Evolutionary conservation across 2,797 vertebrate species (phyloP), one percentile per base, ranked within the genome.

Genomic region (Setipinna tenuifilis): DNA sequence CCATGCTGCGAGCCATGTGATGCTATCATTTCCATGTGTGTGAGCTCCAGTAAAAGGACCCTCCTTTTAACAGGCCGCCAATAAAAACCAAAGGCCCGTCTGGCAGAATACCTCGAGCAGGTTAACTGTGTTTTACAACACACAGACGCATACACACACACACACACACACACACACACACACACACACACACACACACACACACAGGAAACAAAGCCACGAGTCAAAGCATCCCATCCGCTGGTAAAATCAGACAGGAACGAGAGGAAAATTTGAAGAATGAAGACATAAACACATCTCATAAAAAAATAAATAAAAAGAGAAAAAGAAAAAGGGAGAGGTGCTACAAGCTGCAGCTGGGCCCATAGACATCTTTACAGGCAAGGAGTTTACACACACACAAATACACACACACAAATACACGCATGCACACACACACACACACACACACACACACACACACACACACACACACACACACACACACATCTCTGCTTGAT

Each of bases 11-110:
- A 48, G 46, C 46, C 46, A 48, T 48, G 65, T 16, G 65, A 71
- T 31, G 65, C 65, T 71, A 71, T 71, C 65, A 25, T 71, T 71
- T 71, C 65, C 65, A 71, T 71, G 65, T 71, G 65, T 71, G 65
- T 3, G 14, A 31, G 65, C 65, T 5, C 11, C 65, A 71, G 65
- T 71, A 71, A 71, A 71, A 35, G 14, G 65, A 71, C 25, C 65
- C 12, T 25, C 4, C 1, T 16, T 71, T 71, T 71, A 71, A 71
- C 65, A 71, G 28, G 65, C 65, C 14, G 65, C 28, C 65, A 10
- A 1, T 31, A 31, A 71, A 71, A 71, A 71, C 12, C 28, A 31
- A 71, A 68, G 12, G 65, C 25, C 12, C 12, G 12, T 12, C 65
- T 28, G 65, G 25, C 25, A 35, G 25, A 71, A 71, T 71, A 71